A percentile compares a stretch with the other conserved stretches of the same genome.
Evolutionary conservation across 2,797 vertebrate genomes (phyloP).

Genomic region (Decapterus maruadsi): DNA sequence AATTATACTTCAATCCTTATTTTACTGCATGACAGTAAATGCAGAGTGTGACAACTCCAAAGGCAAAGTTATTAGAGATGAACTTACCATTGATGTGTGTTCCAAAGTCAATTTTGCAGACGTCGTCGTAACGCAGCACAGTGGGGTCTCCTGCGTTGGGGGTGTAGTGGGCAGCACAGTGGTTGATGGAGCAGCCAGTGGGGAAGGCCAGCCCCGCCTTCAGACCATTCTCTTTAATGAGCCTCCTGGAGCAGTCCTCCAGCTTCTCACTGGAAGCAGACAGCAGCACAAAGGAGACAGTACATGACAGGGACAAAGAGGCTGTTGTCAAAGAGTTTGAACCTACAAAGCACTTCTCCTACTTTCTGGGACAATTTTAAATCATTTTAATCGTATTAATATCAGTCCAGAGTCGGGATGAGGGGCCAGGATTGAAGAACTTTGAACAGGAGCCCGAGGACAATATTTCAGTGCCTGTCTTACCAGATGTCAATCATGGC

Average conservation of each 20-base stretch:
- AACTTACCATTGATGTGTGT: slow-evolving; percentile 97
- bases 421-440: neutral
- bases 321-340: slow-evolving; percentile 17
- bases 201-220: slow-evolving; percentile 97
- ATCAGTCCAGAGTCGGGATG: neutral
- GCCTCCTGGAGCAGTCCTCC: slow-evolving; percentile 95
- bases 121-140: slow-evolving; percentile 95
- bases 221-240: slow-evolving; percentile 96
- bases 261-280: slow-evolving; percentile 90
- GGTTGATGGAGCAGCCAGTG: slow-evolving; percentile 98
- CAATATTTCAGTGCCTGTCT: slow-evolving; percentile 60
- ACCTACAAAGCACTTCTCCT: slow-evolving; percentile 15
- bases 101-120: slow-evolving; percentile 99
- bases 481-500: slow-evolving; percentile 99
- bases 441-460: neutral
- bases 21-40: slow-evolving; percentile 28
- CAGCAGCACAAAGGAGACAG: slow-evolving; percentile 28
- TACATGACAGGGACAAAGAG: slow-evolving; percentile 30
- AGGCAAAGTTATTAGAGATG: slow-evolving; percentile 43
- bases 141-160: slow-evolving; percentile 98
- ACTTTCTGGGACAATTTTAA: slow-evolving; percentile 7
- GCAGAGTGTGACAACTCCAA: slow-evolving; percentile 27
- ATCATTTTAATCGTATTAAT: slow-evolving; percentile 11
- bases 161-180: slow-evolving; percentile 99
- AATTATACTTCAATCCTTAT: slow-evolving; percentile 45